Evolutionary conservation across 2,797 vertebrate genomes (phyloP).

Genomic region (Sebastes wilsoni): DNA sequence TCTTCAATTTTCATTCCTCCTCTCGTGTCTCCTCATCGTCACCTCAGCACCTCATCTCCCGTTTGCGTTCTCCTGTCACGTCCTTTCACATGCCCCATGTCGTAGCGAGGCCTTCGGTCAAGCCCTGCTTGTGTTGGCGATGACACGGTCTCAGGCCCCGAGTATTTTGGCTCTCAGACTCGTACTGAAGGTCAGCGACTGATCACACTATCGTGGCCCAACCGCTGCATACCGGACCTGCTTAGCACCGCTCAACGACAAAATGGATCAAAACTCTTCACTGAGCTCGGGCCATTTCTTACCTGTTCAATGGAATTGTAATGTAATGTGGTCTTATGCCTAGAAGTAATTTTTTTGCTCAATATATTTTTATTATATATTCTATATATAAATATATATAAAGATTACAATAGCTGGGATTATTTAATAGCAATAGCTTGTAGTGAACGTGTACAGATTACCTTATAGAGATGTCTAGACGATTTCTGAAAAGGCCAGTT

Average conservation of each 20-base stretch:
- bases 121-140: conserved; percentile 28
- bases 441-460: conserved; percentile 92
- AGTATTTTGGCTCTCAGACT: conserved; percentile 52
- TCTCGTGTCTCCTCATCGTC: conserved; percentile 40
- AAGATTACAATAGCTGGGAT: conserved; percentile 86
- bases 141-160: conserved; percentile 48
- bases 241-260: conserved; percentile 49
- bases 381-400: conserved; percentile 86
- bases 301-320: conserved; percentile 79
- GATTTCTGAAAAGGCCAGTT: conserved; percentile 91
- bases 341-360: conserved; percentile 83
- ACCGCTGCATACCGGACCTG: conserved; percentile 64
- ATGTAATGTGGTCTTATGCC: conserved; percentile 82
- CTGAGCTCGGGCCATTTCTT: conserved; percentile 65
- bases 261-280: conserved; percentile 58
- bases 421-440: conserved; percentile 98
- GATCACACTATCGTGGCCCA: conserved; percentile 51
- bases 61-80: conserved; percentile 44
- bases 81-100: conserved; percentile 47
- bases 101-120: conserved; percentile 47
- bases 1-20: conserved; percentile 12
- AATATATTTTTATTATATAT: conserved; percentile 87
- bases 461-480: conserved; percentile 85
- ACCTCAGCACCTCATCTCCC: conserved; percentile 42
- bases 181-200: conserved; percentile 43